These are phyloP conservation scores for Geophilus truncorum DNA, from an alignment of 2,888 invertebrate species.

Conservation along the genomic window DNA sequence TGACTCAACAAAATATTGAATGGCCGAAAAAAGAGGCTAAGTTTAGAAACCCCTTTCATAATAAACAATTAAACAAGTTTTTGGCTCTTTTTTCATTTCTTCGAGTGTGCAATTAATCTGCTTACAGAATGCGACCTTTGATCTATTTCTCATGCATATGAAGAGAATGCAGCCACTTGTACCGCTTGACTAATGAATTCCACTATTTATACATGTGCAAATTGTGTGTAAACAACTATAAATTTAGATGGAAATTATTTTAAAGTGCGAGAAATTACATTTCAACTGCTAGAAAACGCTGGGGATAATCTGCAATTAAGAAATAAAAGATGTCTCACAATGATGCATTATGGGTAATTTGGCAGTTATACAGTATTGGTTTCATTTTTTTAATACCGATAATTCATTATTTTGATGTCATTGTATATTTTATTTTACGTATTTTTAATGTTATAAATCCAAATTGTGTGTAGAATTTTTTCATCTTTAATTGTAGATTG, in stretches of 20 bases:
- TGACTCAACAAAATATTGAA: slow-evolving; percentile 18
- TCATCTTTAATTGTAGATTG: no score
- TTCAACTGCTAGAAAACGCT: no score
- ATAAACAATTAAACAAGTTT: not conserved
- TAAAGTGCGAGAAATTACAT: not conserved
- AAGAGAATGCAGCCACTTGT: slow-evolving; percentile 15
- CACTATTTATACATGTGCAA: slow-evolving; percentile 17
- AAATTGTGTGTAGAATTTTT: no score
- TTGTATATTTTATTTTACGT: no score
- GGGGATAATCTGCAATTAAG: no score
- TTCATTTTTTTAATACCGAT: no score
- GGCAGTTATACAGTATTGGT: no score
- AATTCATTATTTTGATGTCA: no score
- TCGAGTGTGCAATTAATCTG: not conserved
- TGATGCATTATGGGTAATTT: no score
- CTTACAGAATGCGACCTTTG: not conserved
- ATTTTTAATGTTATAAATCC: no score
- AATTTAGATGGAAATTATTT: not conserved
- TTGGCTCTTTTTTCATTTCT: not conserved
- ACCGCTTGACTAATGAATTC: slow-evolving; percentile 16
- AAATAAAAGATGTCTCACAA: no score
- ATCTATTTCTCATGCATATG: not conserved
- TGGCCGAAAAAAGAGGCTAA: not conserved
- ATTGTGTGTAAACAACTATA: not conserved
- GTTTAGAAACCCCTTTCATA: not conserved